Evolutionary conservation across 2,888 invertebrate species (phyloP), one percentile per base, ranked within the genome.

Genomic region (Caenorhabditis sp.): DNA sequence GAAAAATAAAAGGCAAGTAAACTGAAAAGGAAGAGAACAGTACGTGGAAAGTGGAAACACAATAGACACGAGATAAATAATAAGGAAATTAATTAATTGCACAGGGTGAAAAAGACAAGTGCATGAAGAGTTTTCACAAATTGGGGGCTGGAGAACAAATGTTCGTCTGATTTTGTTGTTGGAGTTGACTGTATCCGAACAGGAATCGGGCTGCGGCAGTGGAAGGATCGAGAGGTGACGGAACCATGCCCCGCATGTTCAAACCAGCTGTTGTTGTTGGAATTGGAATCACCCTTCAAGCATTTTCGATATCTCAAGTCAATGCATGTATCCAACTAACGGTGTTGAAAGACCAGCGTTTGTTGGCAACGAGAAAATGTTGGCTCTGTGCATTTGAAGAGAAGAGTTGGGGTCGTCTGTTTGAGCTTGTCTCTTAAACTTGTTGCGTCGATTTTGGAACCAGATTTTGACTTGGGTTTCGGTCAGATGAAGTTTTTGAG

Each of bases 381-480:
- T 82, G 13, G 83, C 77, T 35, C 85, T 22, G 40, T 84, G 82
- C 55, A 85, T 69, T 61, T 85, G 85, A 5, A 85, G 77, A 22
- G 71, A 47, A n/a, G 40, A 24, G 37, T 26, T 79, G 8, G 80
- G 72, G 60, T 87, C 88, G n/a, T 86, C 88, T 0, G 79, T 68
- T n/a, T 80, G 80, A 1, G 85, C 83, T 55, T 87, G 87, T 13
- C 88, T 72, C 60, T 90, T 90, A 74, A 85, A 88, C 69, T 90
- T 90, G 83, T 90, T 90, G 18, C 90, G 85, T 13, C 90, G 79
- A 62, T 90, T 90, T 86, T 90, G 90, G 65, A 89, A 90, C 90
- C 90, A 90, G 37, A 90, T 90, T 68, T 90, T 90, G n/a, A 90
- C 89, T 85, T 89, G 79, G 0, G 91, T 91, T 55, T 91, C 91